phyloP scores from a whole-genome alignment of 2,888 invertebrate genomes.

The Dioctria rufipes region DNA sequence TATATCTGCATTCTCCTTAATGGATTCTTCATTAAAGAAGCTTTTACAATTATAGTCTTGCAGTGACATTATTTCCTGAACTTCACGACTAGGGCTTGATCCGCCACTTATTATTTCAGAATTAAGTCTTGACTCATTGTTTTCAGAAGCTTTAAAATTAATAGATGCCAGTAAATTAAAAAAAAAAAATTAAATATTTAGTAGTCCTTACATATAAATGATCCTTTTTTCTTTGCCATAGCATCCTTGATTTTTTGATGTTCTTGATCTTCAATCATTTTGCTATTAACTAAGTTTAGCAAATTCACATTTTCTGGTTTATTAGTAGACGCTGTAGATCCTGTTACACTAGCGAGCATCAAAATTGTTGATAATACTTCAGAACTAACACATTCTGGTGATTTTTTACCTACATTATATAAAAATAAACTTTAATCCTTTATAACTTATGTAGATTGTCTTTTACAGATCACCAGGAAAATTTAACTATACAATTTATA shows the following conservation, averaged over 20 bases:
- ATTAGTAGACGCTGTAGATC: conserved; percentile 62
- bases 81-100: conserved; percentile 91
- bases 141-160: conserved; percentile 28
- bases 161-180: background rate
- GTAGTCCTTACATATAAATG: conserved; percentile 63
- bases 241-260: conserved; percentile 65
- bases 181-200: background rate
- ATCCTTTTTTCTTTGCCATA: conserved; percentile 66
- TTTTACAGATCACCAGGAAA: too few relatives aligned
- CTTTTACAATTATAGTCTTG: conserved; percentile 71
- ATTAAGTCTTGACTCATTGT: background rate
- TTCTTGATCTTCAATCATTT: conserved; percentile 69
- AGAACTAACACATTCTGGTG: conserved; percentile 67
- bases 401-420: conserved; percentile 62
- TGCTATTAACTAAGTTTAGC: conserved; percentile 69
- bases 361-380: conserved; percentile 70
- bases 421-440: conserved; percentile 27
- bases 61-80: conserved; percentile 87
- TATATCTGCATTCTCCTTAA: background rate
- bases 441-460: too few relatives aligned
- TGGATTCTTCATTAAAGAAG: conserved; percentile 5
- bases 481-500: conserved; percentile 16
- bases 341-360: conserved; percentile 70
- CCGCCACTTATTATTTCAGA: conserved; percentile 79
- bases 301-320: conserved; percentile 66